phyloP scores from a whole-genome alignment of 2,797 vertebrate species.

The Anguilla pacifica region DNA sequence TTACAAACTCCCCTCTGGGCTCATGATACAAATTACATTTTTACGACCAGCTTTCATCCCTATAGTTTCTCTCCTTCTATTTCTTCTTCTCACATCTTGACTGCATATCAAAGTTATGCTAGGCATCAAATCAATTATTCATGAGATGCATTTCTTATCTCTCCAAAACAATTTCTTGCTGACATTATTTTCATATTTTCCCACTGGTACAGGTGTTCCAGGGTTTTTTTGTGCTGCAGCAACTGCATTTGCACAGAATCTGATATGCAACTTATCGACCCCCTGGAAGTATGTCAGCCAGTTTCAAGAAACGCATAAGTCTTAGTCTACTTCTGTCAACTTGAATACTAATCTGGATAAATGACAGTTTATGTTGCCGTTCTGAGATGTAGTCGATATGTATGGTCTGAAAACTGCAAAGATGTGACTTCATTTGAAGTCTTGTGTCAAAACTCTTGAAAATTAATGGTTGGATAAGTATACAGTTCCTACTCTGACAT shows the following conservation, averaged over 20 bases:
- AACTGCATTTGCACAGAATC: constrained; percentile 40
- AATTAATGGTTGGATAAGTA: constrained; percentile 26
- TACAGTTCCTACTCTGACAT: not conserved
- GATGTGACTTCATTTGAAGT: not conserved
- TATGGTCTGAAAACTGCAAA: not conserved
- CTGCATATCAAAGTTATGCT: constrained; percentile 48
- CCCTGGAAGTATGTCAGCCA: constrained; percentile 54
- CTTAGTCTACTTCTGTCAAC: not conserved
- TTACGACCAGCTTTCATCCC: constrained; percentile 12
- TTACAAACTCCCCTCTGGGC: constrained; percentile 45
- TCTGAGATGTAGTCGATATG: constrained; percentile 8
- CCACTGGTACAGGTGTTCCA: constrained; percentile 28
- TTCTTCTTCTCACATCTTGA: constrained; percentile 39
- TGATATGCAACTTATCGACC: constrained; percentile 63
- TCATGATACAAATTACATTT: constrained; percentile 39
- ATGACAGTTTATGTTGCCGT: not conserved
- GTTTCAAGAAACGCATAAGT: constrained; percentile 22
- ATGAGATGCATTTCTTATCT: constrained; percentile 37
- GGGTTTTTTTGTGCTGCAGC: constrained; percentile 20
- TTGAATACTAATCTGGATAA: not conserved
- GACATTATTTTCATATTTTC: constrained; percentile 36
- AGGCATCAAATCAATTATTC: constrained; percentile 53
- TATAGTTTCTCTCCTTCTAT: not conserved
- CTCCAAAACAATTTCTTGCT: constrained; percentile 38
- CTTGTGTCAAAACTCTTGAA: not conserved